Percentiles rank a stretch among this genome's conserved stretches.
Evolutionary conservation across 2,113 vertebrate genomes (phyloP).

Genomic region (Prinia subflava): DNA sequence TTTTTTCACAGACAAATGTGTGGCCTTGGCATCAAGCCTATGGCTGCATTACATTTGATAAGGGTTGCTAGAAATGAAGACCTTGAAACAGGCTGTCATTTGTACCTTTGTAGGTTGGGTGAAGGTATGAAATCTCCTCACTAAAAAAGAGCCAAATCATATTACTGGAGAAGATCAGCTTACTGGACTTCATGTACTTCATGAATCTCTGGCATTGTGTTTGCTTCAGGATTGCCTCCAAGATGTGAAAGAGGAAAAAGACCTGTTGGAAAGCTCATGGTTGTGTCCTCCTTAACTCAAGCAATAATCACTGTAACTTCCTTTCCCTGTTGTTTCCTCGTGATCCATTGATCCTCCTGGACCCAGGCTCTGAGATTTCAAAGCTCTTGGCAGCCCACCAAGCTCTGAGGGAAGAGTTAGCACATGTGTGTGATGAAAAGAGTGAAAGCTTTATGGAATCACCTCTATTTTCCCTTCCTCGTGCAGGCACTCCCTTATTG

Average conservation of each 20-base stretch:
- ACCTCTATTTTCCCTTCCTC: background rate
- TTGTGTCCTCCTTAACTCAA: background rate
- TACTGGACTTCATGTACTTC: background rate
- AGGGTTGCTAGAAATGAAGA: background rate
- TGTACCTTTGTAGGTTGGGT: background rate
- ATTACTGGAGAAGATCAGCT: background rate
- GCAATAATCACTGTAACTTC: background rate
- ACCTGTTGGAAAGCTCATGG: background rate
- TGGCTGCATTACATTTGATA: background rate
- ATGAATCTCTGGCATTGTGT: background rate
- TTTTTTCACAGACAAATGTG: background rate
- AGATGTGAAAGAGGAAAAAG: background rate
- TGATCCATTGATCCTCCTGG: background rate
- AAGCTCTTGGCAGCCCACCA: background rate
- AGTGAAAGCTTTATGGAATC: background rate
- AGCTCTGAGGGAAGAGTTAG: background rate
- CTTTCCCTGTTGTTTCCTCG: background rate
- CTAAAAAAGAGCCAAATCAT: background rate
- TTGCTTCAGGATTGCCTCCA: background rate
- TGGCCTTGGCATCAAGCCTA: background rate
- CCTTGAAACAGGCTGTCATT: background rate
- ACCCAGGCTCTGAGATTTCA: background rate
- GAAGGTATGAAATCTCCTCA: background rate
- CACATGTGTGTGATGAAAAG: background rate
- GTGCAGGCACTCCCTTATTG: fast-evolving